A percentile compares a stretch with the other conserved stretches of the same genome.
Conservation (phyloP, 2,113 vertebrate genomes). For the Thinocorus orbignyianus region DNA sequence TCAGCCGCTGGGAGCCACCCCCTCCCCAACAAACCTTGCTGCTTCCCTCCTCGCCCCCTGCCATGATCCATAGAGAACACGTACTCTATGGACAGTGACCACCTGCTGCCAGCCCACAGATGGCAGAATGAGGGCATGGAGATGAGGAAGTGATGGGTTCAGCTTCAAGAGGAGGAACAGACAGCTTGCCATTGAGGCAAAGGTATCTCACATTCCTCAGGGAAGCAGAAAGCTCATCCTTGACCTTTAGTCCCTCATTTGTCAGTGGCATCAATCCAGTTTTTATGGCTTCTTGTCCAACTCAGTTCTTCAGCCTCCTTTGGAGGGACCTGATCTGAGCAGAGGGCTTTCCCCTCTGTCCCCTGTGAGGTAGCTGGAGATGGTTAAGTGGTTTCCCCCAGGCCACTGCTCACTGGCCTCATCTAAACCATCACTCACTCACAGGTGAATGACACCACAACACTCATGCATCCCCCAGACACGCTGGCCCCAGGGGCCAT, state of each 20-base stretch:
- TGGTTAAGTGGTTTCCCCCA: fast-evolving
- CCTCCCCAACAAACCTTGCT: background rate
- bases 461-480: background rate
- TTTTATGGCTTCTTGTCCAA: background rate
- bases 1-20: background rate
- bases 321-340: background rate
- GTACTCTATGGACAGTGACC: background rate
- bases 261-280: background rate
- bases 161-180: background rate
- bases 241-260: slow-evolving; percentile 38
- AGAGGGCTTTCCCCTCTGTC: background rate
- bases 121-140: background rate
- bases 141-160: background rate
- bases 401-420: background rate
- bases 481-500: background rate
- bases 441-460: background rate
- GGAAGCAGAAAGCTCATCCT: background rate
- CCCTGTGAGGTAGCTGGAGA: background rate
- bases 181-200: background rate
- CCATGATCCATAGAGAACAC: background rate
- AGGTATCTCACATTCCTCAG: background rate
- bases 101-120: background rate
- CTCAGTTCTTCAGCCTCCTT: background rate
- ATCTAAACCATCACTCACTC: background rate
- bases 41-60: background rate